Evolutionary conservation across 2,797 vertebrate species (phyloP), one percentile per base, ranked within the genome.

Genomic region (Phaenicophaeus curvirostris): DNA sequence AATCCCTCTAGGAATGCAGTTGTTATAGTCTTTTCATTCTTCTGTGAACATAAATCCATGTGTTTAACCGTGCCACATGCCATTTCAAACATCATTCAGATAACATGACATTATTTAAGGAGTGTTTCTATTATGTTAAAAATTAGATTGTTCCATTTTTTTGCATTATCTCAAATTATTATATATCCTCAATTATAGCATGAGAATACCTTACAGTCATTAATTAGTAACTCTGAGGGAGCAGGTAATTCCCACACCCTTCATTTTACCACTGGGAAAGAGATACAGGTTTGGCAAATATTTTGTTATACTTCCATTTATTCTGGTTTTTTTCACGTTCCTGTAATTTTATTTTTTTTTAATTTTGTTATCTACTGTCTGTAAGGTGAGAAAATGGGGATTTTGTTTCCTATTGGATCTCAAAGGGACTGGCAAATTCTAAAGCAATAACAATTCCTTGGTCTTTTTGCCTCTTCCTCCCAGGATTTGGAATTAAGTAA

Each of bases 281-380:
- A 85, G 33, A 89, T 55, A 87, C 18, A 46, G 37, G 63, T 90
- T 85, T 90, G 61, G 44, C 85, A 87, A 77, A 31, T 63, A 53
- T 93, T 93, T 71, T 67, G 57, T 69, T 88, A 58, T 33, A 35
- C 27, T 75, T 74, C 14, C 9, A 37, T 87, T 92, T 83, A 23
- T 89, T 85, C 12, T 15, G 14, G n/a, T n/a, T 66, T 92, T 93
- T 87, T 68, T 48, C 61, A 91, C n/a, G n/a, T 87, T 95, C 25
- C 58, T 78, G 13, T 84, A 41, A 41, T 87, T 93, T 78, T 75
- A n/a, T n/a, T n/a, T n/a, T n/a, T 83, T 85, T 93, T 78, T 30
- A 39, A 46, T 75, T 83, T 86, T 76, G 33, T 51, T 28, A 68
- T 58, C 9, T 83, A 23, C 13, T 53, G 3, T 67, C 57, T 58